These are phyloP conservation scores for Actias luna DNA, from an alignment of 2,888 invertebrate species.

Conservation along the genomic window DNA sequence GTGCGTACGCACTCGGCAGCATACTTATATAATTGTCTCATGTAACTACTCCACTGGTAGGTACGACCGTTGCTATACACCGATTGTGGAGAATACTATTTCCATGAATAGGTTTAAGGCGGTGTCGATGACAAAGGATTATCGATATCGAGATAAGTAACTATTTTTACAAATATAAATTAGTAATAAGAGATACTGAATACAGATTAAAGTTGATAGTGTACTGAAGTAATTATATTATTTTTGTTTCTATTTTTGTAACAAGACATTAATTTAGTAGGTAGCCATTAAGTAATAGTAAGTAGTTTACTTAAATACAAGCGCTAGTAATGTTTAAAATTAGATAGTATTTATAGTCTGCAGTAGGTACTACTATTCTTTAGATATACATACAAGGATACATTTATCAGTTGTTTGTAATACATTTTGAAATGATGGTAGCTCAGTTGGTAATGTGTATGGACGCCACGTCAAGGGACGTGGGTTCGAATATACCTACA, in stretches of 20 bases:
- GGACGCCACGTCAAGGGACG: too few relatives aligned
- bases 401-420: not conserved
- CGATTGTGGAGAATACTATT: not conserved
- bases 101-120: not conserved
- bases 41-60: not conserved
- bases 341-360: not conserved
- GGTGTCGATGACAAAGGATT: not conserved
- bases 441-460: too few relatives aligned
- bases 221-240: not conserved
- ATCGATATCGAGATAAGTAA: not conserved
- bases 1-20: conserved; percentile 32
- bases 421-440: too few relatives aligned
- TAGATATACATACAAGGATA: not conserved
- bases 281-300: not conserved
- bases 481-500: too few relatives aligned
- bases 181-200: not conserved
- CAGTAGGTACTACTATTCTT: not conserved
- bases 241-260: not conserved
- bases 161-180: not conserved
- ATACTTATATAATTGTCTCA: not conserved
- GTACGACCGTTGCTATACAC: not conserved
- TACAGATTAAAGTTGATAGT: not conserved
- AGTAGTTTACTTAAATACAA: not conserved
- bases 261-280: not conserved
- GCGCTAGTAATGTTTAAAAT: too few relatives aligned